Percentiles rank a stretch among this genome's conserved stretches.
Conservation (phyloP, 2,888 invertebrate species). For the Thecophora atra region DNA sequence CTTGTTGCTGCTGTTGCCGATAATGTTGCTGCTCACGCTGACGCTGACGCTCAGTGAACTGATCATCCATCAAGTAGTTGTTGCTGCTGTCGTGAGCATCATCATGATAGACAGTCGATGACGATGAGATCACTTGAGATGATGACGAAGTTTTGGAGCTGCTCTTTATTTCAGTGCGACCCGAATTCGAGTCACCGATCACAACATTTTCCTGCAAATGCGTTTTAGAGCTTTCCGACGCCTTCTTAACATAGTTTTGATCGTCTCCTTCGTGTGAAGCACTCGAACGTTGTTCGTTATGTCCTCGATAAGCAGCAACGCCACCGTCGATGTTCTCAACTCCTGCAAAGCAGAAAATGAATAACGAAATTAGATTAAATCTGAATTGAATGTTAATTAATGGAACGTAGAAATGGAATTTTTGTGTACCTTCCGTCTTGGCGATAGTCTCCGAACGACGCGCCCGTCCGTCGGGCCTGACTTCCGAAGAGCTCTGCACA, state of each 20-base stretch:
- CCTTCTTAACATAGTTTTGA: constrained; percentile 68
- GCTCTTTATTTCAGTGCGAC: constrained; percentile 64
- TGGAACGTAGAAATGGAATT: background rate
- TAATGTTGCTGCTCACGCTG: constrained; percentile 55
- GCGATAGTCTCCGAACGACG: constrained; percentile 71
- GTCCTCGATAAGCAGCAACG: constrained; percentile 72
- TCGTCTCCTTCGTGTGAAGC: constrained; percentile 69
- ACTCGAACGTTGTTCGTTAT: constrained; percentile 71
- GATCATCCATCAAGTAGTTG: constrained; percentile 45
- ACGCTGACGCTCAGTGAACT: constrained; percentile 54
- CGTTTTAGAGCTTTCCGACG: constrained; percentile 67
- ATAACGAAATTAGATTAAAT: background rate
- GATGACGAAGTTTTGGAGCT: constrained; percentile 62
- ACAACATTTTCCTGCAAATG: constrained; percentile 68
- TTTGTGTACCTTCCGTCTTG: constrained; percentile 70
- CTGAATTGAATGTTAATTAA: background rate
- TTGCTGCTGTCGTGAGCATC: constrained; percentile 50
- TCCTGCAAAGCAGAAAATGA: constrained; percentile 63
- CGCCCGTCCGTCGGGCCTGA: constrained; percentile 73
- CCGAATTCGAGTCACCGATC: constrained; percentile 68
- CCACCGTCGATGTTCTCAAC: constrained; percentile 73
- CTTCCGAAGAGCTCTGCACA: constrained; percentile 72
- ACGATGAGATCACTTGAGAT: constrained; percentile 57
- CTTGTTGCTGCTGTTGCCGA: constrained; percentile 63
- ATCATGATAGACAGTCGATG: constrained; percentile 54